Conservation (phyloP, 2,888 invertebrate species). For the Drosophila nr. perissopoda region DNA sequence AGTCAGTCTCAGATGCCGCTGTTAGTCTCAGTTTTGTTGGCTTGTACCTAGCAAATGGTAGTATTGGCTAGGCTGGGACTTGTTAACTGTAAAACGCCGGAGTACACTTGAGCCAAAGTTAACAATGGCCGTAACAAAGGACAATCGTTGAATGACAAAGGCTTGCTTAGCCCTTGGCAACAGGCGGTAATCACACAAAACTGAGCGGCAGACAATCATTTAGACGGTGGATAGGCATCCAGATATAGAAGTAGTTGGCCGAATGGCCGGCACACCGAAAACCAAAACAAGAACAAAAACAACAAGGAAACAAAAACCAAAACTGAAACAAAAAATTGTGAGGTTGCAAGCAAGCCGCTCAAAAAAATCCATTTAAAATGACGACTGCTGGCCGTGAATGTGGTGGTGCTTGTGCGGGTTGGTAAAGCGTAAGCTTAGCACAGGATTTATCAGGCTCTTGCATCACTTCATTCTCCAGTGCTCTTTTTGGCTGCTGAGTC, state of each 20-base stretch:
- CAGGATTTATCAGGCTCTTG: constrained; percentile 60
- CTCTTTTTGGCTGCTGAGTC: neutral
- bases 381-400: constrained; percentile 14
- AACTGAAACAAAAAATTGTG: constrained; percentile 1
- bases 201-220: constrained; percentile 37
- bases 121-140: constrained; percentile 75
- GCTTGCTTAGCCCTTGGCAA: constrained; percentile 80
- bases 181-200: constrained; percentile 78
- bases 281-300: neutral
- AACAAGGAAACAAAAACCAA: neutral
- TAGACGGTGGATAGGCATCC: constrained; percentile 31
- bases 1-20: neutral
- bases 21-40: neutral
- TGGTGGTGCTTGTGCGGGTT: constrained; percentile 27
- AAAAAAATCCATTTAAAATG: constrained; percentile 21
- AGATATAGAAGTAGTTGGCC: constrained; percentile 41
- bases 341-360: constrained; percentile 10
- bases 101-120: constrained; percentile 33
- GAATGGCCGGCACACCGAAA: neutral
- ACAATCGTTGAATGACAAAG: constrained; percentile 79
- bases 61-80: constrained; percentile 10
- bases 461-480: constrained; percentile 2
- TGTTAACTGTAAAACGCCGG: constrained; percentile 40
- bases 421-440: constrained; percentile 57
- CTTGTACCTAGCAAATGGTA: constrained; percentile 5